Base-by-base conservation (phyloP, 1,140 invertebrate genomes). In the Bombus sylvicola region DNA sequence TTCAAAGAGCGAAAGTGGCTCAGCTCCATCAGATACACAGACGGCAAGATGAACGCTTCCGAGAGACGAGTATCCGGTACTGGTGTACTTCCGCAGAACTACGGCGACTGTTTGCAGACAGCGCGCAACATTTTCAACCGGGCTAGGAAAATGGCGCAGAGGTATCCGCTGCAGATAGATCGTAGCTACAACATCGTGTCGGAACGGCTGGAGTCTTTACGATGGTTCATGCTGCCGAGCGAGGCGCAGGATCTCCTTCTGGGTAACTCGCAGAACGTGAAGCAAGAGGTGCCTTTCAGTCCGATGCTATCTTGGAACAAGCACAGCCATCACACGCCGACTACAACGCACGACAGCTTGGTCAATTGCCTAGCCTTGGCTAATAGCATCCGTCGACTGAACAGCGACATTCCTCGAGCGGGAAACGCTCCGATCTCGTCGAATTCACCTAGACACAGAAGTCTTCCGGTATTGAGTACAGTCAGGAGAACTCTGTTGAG, bases 141-240 rank as follows among this genome's bases (percentile, higher is more conserved):
- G 90, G 97, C 98, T 15, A 95, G 97, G 91, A 98, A 98, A 96
- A 96, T 97, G 91, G 97, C 97, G 22, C 97, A 97, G 93, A 96
- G 97, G 85, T 97, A 96, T 91, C 96, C 97, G 18, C 95, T 97
- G 69, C 96, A 97, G 31, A 94, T 94, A 34, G 98, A 98, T 91
- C 97, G 97, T 88, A 96, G 96, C 81, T 96, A 97, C 18, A 94
- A 91, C 31, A 96, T 98, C 62, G 96, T 98, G 92, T 96, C 97
- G 91, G 96, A 96, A 62, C 94, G 96, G 71, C 96, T 97, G 37
- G 96, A 97, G 87, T 95, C 96, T 76, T 94, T 98, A 25, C 95
- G 98, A 79, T 99, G 98, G 98, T 99, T 98, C 93, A 97, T 98
- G 96, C 94, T 98, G 71, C 97, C 97, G 1, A 96, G 96, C 89